Evolutionary conservation across 2,888 invertebrate genomes (phyloP).

Genomic region (Tholera decimalis): DNA sequence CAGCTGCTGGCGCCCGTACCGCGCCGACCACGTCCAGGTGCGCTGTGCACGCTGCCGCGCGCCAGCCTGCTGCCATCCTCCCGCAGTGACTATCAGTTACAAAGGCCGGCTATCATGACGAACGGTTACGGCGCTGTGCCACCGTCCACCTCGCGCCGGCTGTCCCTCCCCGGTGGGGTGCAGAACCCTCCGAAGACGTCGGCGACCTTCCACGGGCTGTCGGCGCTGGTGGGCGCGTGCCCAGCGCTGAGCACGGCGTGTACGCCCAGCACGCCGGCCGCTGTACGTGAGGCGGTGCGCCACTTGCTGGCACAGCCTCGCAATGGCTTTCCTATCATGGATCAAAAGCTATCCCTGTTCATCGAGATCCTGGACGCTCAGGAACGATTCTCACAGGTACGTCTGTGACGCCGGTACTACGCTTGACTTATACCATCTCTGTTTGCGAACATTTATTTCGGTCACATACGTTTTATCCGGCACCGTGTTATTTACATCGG

Average conservation of each 20-base stretch:
- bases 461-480: slow-evolving; percentile 42
- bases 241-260: slow-evolving; percentile 80
- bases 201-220: slow-evolving; percentile 92
- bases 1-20: slow-evolving; percentile 91
- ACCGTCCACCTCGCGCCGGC: slow-evolving; percentile 88
- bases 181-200: slow-evolving; percentile 91
- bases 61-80: slow-evolving; percentile 91
- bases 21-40: slow-evolving; percentile 87
- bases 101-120: slow-evolving; percentile 89
- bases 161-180: slow-evolving; percentile 91
- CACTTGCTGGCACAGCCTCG: slow-evolving; percentile 93
- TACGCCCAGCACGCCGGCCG: slow-evolving; percentile 92
- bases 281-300: slow-evolving; percentile 93
- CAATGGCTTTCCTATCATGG: slow-evolving; percentile 94
- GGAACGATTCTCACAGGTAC: slow-evolving; percentile 95
- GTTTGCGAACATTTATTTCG: slow-evolving; percentile 45
- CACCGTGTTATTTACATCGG: slow-evolving; percentile 48
- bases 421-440: slow-evolving; percentile 19
- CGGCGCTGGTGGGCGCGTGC: slow-evolving; percentile 78
- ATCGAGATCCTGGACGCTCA: slow-evolving; percentile 96
- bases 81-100: slow-evolving; percentile 92
- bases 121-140: slow-evolving; percentile 89
- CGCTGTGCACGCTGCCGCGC: slow-evolving; percentile 84
- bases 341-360: slow-evolving; percentile 95
- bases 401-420: slow-evolving; percentile 30